Evolutionary conservation across 2,797 vertebrate species (phyloP), one percentile per base, ranked within the genome.

Genomic region (Paedocypris micromegethes): DNA sequence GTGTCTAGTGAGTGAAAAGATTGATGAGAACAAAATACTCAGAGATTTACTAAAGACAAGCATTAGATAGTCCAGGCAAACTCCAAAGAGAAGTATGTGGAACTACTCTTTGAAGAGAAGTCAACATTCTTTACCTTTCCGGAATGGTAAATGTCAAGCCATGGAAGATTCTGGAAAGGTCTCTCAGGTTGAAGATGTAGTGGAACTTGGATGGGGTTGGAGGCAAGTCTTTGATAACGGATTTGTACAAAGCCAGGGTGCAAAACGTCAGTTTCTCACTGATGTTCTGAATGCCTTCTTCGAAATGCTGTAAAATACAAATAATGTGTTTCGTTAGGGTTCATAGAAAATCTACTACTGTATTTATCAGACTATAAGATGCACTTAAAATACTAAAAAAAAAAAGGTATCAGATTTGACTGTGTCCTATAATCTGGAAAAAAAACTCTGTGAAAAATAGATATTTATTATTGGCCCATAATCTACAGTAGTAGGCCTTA

Each of bases 181-280:
- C 96, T 4, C 97, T 86, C 55, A 98, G 86, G 81, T 98, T 99
- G 75, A 99, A 99, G 85, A 97, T 96, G 77, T 99, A 98, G 79
- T 98, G 96, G 78, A 98, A 99, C 82, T 96, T 99, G 3, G 96
- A 98, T 2, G 96, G 97, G 43, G 94, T 98, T 5, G 95, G 92
- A 0, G 92, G 95, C 45, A 99, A 81, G 39, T 96, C 93, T 79
- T 80, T 89, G 67, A 95, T 81, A 6, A 97, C 91, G 72, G 37
- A 81, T 77, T 89, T 93, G 81, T 97, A 97, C 42, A 99, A 90
- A 6, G 89, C 81, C 82, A 98, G 75, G 0, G 95, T 99, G 81
- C 93, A 96, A 41, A 5, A 40, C 0, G 94, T 97, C 81, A 99
- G 73, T 73, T 83, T 84, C 78, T 92, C 88, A 63, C 90, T 92